phyloP scores from a whole-genome alignment of 2,113 vertebrate genomes.

The Psittacara wagleri region DNA sequence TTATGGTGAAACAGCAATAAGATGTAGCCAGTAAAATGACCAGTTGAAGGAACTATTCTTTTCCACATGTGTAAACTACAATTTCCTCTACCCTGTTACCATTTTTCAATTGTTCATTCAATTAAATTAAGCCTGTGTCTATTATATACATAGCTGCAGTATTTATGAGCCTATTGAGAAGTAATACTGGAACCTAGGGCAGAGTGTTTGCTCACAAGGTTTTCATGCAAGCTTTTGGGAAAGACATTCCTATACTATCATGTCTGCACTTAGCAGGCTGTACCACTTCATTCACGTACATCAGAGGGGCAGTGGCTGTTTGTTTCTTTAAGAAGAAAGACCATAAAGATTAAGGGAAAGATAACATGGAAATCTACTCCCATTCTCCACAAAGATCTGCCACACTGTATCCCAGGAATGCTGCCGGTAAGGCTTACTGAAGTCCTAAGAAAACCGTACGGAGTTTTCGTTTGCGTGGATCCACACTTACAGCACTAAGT shows the following conservation, averaged over 20 bases:
- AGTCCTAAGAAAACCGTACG: neutral
- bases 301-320: neutral
- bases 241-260: neutral
- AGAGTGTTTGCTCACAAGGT: neutral
- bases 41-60: neutral
- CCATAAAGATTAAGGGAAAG: neutral
- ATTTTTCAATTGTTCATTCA: neutral
- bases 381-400: neutral
- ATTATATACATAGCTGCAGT: neutral
- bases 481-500: accelerated
- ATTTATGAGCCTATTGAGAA: neutral
- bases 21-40: neutral
- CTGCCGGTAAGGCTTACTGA: neutral
- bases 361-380: neutral
- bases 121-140: neutral
- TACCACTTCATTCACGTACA: accelerated
- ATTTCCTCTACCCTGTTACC: neutral
- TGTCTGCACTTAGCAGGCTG: neutral
- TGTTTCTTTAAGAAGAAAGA: neutral
- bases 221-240: neutral
- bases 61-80: neutral
- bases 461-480: neutral
- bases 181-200: neutral
- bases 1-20: neutral
- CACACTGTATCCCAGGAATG: neutral